Conservation (phyloP, 2,888 invertebrate species). For the Drosophila cognata region DNA sequence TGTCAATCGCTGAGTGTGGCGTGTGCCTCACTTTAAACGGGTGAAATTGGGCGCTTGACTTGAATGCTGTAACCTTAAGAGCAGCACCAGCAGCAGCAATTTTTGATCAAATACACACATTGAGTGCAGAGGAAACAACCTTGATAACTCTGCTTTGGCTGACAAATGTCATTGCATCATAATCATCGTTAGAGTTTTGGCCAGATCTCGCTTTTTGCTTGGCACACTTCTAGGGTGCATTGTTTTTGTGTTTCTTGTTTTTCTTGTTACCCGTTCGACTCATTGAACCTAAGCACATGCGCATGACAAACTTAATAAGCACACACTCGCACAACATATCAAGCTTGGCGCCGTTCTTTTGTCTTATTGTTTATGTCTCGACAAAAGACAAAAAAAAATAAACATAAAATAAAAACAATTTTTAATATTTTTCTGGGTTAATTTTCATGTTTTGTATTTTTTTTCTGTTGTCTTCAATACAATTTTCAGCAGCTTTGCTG, state of each 20-base stretch:
- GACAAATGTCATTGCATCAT: slow-evolving; percentile 55
- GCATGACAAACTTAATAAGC: slow-evolving; percentile 69
- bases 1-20: slow-evolving; percentile 52
- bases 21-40: slow-evolving; percentile 48
- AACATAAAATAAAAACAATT: slow-evolving; percentile 25
- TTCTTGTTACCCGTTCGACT: slow-evolving; percentile 63
- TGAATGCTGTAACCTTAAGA: slow-evolving; percentile 50
- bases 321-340: slow-evolving; percentile 26
- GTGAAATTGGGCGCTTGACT: slow-evolving; percentile 59
- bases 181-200: slow-evolving; percentile 28
- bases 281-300: slow-evolving; percentile 76
- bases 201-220: slow-evolving; percentile 25
- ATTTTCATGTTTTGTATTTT: slow-evolving; percentile 52
- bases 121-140: slow-evolving; percentile 46
- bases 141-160: slow-evolving; percentile 33
- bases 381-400: slow-evolving; percentile 27
- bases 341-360: slow-evolving; percentile 67
- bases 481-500: slow-evolving; percentile 75
- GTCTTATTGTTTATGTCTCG: slow-evolving; percentile 69
- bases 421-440: slow-evolving; percentile 60
- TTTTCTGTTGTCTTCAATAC: slow-evolving; percentile 46
- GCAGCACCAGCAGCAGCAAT: slow-evolving; percentile 11
- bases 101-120: slow-evolving; percentile 25
- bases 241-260: slow-evolving; percentile 44
- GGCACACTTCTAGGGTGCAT: slow-evolving; percentile 75